Evolutionary conservation across 2,888 invertebrate species (phyloP).

Genomic region (Suillia variegata): DNA sequence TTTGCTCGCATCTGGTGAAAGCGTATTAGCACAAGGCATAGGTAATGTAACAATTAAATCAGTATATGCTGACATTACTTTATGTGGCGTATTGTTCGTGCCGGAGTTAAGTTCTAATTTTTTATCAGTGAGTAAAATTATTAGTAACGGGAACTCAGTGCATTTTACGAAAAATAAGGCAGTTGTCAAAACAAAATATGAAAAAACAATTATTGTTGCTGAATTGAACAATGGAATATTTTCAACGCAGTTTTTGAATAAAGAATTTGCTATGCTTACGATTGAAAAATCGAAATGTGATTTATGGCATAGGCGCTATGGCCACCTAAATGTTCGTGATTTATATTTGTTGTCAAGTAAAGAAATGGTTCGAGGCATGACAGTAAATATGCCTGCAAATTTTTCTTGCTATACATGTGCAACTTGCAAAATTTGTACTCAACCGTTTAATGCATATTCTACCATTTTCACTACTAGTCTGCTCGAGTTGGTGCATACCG

Average conservation of each 20-base stretch:
- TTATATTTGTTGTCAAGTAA: constrained; percentile 19
- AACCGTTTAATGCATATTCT: constrained; percentile 11
- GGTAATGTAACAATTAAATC: constrained; percentile 12
- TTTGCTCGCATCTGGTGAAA: constrained; percentile 16
- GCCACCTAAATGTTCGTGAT: constrained; percentile 21
- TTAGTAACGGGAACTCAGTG: constrained; percentile 9
- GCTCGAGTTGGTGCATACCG: constrained; percentile 21
- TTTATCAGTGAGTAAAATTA: constrained; percentile 15
- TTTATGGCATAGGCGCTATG: constrained; percentile 22
- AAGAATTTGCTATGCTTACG: background rate
- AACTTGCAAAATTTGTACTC: constrained; percentile 12
- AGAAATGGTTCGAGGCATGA: constrained; percentile 17
- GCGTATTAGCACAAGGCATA: constrained; percentile 9
- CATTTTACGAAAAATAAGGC: constrained; percentile 10
- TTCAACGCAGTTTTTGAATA: background rate
- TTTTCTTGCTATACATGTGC: background rate
- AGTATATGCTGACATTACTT: constrained; percentile 3
- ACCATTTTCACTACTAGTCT: constrained; percentile 4
- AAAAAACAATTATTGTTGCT: constrained; percentile 13
- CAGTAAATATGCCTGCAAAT: constrained; percentile 7
- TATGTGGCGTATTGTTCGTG: constrained; percentile 11
- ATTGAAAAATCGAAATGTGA: background rate
- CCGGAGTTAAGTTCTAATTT: constrained; percentile 12
- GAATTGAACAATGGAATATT: constrained; percentile 11
- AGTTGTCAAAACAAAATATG: constrained; percentile 12